Percentiles rank a stretch among this genome's conserved stretches.
These are phyloP conservation scores for Rhimphoctona megacephalus DNA, from an alignment of 2,888 invertebrate genomes.

Conservation along the genomic window DNA sequence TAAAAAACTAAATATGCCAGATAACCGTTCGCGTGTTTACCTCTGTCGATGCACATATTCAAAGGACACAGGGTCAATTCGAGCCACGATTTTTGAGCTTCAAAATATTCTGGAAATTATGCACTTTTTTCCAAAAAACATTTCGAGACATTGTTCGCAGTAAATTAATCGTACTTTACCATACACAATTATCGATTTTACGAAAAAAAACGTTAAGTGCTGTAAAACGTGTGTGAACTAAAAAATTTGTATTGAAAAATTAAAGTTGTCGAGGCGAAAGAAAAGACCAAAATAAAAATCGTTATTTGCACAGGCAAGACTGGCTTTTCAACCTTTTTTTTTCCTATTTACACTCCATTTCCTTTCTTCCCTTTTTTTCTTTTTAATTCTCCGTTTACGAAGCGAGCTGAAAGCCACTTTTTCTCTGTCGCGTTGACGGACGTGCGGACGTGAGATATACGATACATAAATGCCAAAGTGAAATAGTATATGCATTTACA, in stretches of 20 bases:
- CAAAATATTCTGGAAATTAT: too few species aligned
- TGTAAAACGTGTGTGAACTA: too few species aligned
- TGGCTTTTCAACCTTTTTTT: neutral
- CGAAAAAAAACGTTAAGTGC: too few species aligned
- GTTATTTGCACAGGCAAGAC: neutral
- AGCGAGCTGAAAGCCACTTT: constrained; percentile 31
- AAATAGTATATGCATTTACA: constrained; percentile 40
- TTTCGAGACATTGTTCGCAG: too few species aligned
- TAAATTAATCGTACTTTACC: too few species aligned
- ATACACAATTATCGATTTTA: too few species aligned
- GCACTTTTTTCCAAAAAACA: too few species aligned
- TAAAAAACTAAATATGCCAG: too few species aligned
- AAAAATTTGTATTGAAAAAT: neutral
- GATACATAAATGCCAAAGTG: constrained; percentile 62
- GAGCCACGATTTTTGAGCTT: too few species aligned
- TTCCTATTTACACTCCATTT: neutral
- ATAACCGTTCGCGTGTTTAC: too few species aligned
- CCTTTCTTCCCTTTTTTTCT: neutral
- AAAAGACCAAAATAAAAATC: neutral
- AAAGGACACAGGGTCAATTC: too few species aligned
- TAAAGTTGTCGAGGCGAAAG: neutral
- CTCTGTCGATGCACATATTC: too few species aligned
- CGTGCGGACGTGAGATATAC: constrained; percentile 57
- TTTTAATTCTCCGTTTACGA: neutral
- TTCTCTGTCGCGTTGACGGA: constrained; percentile 46